Base-by-base conservation (phyloP, 1,140 invertebrate species). In the Heliconius melpomene region DNA sequence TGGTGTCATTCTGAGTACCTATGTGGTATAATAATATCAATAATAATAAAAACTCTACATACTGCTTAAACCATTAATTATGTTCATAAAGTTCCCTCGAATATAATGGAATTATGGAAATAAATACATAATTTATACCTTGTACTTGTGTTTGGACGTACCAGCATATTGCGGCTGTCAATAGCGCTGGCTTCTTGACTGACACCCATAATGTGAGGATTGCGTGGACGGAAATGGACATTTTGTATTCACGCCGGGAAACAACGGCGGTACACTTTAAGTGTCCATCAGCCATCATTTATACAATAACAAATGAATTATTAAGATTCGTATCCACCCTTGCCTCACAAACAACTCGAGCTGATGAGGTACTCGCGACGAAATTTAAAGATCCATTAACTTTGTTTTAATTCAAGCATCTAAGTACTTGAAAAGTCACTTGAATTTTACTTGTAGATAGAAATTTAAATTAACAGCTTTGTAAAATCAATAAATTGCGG, bases 281-380 rank as follows among this genome's bases (percentile, higher is more conserved):
- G 82, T 88, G 89, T 88, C 86, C 85, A 77, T 78, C 77, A 79
- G 80, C 78, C 77, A 80, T 89, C 87, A 91, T 93, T 92, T 91
- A 88, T 90, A 86, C 89, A 90, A 86, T 86, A 91, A 88, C 83
- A 85, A 85, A 83, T 91, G 84, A 90, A 89, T 90, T 88, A 90
- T 89, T 89, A 81, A 87, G 85, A 85, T 86, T 77, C 74, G 66
- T 78, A 80, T 77, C 70, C 79, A 83, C 79, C 77, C 74, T 76
- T 73, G 79, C 54, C 71, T 83, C 79, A 80, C 57, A 81, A 83
- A 80, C 74, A 81, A 80, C 79, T 80, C 75, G 57, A 77, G 77
- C 80, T 81, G 82, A 76, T 74, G 72, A 83, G 79, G 70, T 26
- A 75, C 72, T 78, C 72, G 60, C 73, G 66, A 50, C 74, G 76